Percentiles rank a stretch among this genome's conserved stretches.
phyloP scores from a whole-genome alignment of 2,797 vertebrate genomes.

The Meda fulgida region DNA sequence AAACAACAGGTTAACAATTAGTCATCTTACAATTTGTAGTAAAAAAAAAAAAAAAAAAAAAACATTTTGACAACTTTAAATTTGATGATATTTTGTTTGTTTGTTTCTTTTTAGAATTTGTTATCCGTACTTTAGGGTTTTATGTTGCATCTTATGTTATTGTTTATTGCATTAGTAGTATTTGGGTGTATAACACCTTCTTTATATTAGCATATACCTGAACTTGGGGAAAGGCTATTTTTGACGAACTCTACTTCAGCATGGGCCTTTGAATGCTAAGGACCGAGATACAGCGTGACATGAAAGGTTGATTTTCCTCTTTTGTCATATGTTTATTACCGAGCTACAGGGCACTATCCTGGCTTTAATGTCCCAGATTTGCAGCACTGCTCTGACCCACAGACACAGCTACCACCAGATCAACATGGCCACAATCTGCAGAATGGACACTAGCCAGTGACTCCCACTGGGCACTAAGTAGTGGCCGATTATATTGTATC shows the following conservation, averaged over 20 bases:
- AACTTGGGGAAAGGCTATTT: not conserved
- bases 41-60: no score
- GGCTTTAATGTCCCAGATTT: constrained; percentile 35
- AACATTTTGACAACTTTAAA: no score
- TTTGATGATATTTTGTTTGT: no score
- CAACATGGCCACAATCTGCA: constrained; percentile 46
- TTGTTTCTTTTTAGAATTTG: no score
- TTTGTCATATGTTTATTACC: constrained; percentile 55
- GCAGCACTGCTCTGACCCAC: constrained; percentile 49
- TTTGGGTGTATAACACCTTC: not conserved
- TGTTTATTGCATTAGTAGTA: not conserved
- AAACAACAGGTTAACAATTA: not conserved
- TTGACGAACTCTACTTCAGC: not conserved
- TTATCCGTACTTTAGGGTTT: no score
- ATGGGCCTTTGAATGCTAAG: not conserved
- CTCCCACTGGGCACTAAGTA: constrained; percentile 23
- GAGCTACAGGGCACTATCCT: constrained; percentile 46
- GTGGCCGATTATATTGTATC: constrained; percentile 30
- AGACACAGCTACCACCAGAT: constrained; percentile 39
- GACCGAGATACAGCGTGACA: constrained; percentile 16
- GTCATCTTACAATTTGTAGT: not conserved
- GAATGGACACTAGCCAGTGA: constrained; percentile 49
- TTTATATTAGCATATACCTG: not conserved
- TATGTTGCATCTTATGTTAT: no score
- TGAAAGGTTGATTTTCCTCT: constrained; percentile 43